Evolutionary conservation across 2,888 invertebrate genomes (phyloP).

Genomic region (Homarus gammarus): DNA sequence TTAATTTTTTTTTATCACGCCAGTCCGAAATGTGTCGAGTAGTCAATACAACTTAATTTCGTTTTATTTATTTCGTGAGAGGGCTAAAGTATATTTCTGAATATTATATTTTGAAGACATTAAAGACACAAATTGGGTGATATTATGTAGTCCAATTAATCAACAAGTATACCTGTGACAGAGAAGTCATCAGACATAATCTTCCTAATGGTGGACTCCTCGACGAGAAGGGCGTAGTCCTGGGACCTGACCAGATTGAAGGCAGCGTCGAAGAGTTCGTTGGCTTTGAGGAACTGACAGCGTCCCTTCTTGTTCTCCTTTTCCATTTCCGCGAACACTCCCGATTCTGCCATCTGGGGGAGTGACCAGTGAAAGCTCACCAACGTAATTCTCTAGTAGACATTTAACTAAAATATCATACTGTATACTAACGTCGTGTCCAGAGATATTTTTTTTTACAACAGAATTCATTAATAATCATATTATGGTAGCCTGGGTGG

Average conservation of each 20-base stretch:
- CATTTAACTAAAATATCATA: too few species aligned
- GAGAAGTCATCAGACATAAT: constrained; percentile 53
- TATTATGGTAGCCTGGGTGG: too few species aligned
- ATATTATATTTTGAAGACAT: too few species aligned
- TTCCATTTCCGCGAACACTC: constrained; percentile 41
- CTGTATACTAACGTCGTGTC: too few species aligned
- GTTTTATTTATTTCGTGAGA: too few species aligned
- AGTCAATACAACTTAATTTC: too few species aligned
- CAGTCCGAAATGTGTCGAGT: too few species aligned
- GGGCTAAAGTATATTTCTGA: too few species aligned
- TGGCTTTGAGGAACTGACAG: constrained; percentile 14
- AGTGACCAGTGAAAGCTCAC: background rate
- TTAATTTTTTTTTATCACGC: too few species aligned
- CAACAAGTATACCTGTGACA: constrained; percentile 21
- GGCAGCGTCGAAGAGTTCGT: constrained; percentile 18
- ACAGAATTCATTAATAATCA: background rate
- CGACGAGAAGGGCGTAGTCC: constrained; percentile 51
- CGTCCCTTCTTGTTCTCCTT: constrained; percentile 27
- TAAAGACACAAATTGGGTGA: too few species aligned
- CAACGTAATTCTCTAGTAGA: too few species aligned
- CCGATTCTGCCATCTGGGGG: constrained; percentile 24
- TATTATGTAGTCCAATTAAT: too few species aligned
- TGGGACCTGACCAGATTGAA: constrained; percentile 22
- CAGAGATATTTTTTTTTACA: background rate
- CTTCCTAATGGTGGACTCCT: constrained; percentile 44